Evolutionary conservation across 2,113 vertebrate genomes (phyloP), one percentile per base, ranked within the genome.

Genomic region (Zingel zingel): DNA sequence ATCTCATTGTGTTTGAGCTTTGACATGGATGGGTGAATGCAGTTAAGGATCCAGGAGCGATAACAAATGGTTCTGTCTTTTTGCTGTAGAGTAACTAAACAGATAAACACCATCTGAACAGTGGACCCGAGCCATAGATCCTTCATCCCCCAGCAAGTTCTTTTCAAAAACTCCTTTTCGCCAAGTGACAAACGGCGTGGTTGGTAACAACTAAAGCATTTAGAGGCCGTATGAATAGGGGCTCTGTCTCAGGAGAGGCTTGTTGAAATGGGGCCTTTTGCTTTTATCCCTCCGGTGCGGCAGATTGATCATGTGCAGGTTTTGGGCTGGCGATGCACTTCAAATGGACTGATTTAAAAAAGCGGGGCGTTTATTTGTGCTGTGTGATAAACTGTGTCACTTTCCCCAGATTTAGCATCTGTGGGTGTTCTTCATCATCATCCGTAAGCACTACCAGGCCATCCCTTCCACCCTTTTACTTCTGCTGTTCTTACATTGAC

Each of bases 161-260:
- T 69, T 87, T 80, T 77, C 25, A 88, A 86, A 79, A 89, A 84
- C 45, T 62, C 50, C 76, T 75, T 86, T 90, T 88, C 2, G 82
- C 84, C 74, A 81, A 91, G 90, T 91, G 89, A 92, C 88, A 86
- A 86, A 91, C 90, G 66, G 76, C 86, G 63, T 89, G 87, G 90
- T 92, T 92, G 89, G 89, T 88, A 93, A 88, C 86, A 88, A 86
- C 74, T 69, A 85, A 91, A 87, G 90, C 89, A 88, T 91, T 92
- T 81, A 91, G 76, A 69, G 75, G 56, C 25, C 4, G 86, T 78
- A 92, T 93, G 93, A 93, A 94, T 91, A 79, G 83, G 73, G 73
- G 86, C 78, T 79, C 91, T 91, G 89, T 92, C 91, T 91, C 90
- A 82, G 50, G 90, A 93, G 92, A 88, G 89, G 75, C 78, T 81